Evolutionary conservation across 2,113 vertebrate species (phyloP), one percentile per base, ranked within the genome.

Genomic region (Carettochelys insculpta): DNA sequence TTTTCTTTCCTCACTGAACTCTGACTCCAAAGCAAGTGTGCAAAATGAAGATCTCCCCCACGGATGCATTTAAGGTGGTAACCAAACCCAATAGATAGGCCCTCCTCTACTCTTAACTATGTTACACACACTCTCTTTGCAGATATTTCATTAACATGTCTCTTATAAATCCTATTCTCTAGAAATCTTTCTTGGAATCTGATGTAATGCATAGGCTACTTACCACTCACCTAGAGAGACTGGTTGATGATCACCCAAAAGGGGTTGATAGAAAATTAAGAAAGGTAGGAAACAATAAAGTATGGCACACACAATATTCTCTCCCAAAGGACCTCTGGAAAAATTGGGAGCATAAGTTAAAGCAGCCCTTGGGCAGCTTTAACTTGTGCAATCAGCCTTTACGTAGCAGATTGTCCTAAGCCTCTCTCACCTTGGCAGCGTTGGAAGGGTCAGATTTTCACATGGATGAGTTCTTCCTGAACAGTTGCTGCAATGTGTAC

Each of bases 401-500:
- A 73, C 8, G 54, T 5, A 48, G 7, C 61, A 94, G 76, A 94
- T n/a, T 89, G 84, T 89, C 89, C 88, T 86, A 94, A 92, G 68
- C 68, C 31, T 65, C n/a, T 86, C 65, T 88, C 58, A 90, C 83
- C 87, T 85, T 87, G 93, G 56, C 56, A 90, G 41, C 68, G 86
- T 77, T 90, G 83, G 65, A 91, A 54, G 13, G 11, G 85, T 94
- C 58, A 38, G 6, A 90, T 95, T 93, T 95, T 92, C 77, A 90
- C 54, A 82, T 56, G 54, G 77, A 53, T 97, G 68, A 95, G 43
- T 48, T 96, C 78, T 85, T 96, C 85, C 78, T 92, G 51, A 93
- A 96, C n/a, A 77, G 84, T 85, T 90, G 88, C 1, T 50, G 53
- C 88, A 91, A 83, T 16, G 14, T 4, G 85, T 90, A 82, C 34